These are phyloP conservation scores for Bugulina stolonifera DNA, from an alignment of 2,888 invertebrate genomes.

Conservation along the genomic window DNA sequence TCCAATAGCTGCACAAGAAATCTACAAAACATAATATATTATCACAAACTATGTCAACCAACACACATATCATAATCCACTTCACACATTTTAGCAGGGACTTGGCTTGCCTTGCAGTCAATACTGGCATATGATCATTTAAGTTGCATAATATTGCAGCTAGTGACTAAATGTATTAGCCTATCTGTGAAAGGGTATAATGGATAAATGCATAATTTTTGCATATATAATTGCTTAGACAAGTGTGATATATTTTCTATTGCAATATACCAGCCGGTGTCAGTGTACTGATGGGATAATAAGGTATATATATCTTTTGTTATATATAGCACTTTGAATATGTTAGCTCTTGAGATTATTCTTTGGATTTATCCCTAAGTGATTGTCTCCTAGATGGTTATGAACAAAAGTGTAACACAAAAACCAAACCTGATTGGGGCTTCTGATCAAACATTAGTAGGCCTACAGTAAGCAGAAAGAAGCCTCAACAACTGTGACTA, in stretches of 20 bases:
- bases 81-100: no score
- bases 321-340: slow-evolving; percentile 9
- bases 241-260: neutral
- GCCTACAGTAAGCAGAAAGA: no score
- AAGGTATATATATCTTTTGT: neutral
- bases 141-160: no score
- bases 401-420: neutral
- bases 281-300: neutral
- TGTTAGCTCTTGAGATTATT: slow-evolving; percentile 15
- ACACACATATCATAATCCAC: no score
- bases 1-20: slow-evolving; percentile 1
- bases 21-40: no score
- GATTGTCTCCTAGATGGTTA: neutral
- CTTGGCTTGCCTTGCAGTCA: no score
- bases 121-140: no score
- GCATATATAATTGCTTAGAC: neutral
- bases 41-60: no score
- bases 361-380: neutral
- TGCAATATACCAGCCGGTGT: neutral
- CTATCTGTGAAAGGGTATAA: neutral
- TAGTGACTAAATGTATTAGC: no score
- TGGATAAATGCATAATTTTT: neutral
- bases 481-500: no score
- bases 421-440: neutral
- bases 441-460: neutral